phyloP scores from a whole-genome alignment of 2,888 invertebrate genomes.

The Tanytarsus gracilentus region DNA sequence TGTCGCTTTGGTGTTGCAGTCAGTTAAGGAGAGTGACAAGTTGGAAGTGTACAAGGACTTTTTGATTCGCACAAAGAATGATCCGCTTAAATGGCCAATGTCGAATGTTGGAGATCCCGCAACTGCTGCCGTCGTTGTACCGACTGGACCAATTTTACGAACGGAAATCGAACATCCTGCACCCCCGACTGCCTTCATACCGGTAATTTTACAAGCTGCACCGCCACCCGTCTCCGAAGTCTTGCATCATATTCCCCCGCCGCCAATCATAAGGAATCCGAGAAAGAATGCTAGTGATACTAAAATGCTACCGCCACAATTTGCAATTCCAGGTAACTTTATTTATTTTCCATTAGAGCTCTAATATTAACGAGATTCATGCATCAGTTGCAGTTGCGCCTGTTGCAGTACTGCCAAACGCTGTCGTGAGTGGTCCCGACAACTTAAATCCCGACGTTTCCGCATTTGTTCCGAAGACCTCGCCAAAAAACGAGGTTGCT shows the following conservation, averaged over 20 bases:
- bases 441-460: constrained; percentile 77
- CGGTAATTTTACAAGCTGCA: constrained; percentile 46
- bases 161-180: not conserved
- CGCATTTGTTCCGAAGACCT: constrained; percentile 62
- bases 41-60: constrained; percentile 69
- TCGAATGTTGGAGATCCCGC: not conserved
- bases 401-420: constrained; percentile 28
- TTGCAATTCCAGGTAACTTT: not conserved
- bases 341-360: constrained; percentile 13
- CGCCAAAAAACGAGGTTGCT: constrained; percentile 25
- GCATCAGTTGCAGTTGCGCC: constrained; percentile 32
- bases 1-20: constrained; percentile 70
- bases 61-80: constrained; percentile 73
- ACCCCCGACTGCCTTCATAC: constrained; percentile 38
- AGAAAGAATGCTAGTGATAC: constrained; percentile 35
- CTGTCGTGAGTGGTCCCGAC: constrained; percentile 40
- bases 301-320: not conserved
- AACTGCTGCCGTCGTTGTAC: too few species aligned
- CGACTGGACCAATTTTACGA: not conserved
- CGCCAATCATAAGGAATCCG: constrained; percentile 58
- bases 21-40: constrained; percentile 75
- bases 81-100: constrained; percentile 85
- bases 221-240: constrained; percentile 35
- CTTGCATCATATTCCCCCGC: constrained; percentile 59
- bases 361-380: constrained; percentile 30